Percentiles rank a stretch among this genome's conserved stretches.
These are phyloP conservation scores for Apamea monoglypha DNA, from an alignment of 2,888 invertebrate genomes.

Conservation along the genomic window DNA sequence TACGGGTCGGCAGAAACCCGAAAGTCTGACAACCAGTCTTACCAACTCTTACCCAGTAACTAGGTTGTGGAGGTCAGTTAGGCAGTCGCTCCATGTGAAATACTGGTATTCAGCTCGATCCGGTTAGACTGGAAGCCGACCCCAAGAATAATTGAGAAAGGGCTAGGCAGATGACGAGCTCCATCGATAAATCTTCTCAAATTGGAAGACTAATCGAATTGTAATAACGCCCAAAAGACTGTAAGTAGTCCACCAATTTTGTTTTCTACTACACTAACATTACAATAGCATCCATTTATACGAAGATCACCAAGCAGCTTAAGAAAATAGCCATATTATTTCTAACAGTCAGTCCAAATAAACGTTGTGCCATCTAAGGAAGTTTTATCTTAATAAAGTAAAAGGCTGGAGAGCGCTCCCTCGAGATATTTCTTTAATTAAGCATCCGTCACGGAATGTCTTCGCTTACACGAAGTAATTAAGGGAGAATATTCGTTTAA, in stretches of 20 bases:
- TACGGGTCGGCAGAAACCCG: background rate
- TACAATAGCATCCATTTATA: background rate
- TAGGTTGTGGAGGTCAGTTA: background rate
- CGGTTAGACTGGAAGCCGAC: background rate
- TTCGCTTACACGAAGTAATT: conserved; percentile 42
- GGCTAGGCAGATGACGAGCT: background rate
- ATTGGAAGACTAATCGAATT: too few relatives aligned
- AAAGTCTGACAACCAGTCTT: background rate
- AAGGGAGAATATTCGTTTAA: conserved; percentile 43
- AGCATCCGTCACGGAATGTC: conserved; percentile 53
- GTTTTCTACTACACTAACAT: background rate
- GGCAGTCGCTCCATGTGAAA: background rate
- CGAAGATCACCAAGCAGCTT: background rate
- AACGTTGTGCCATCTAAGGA: conserved; percentile 22
- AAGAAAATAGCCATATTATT: conserved; percentile 38
- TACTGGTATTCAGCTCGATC: background rate
- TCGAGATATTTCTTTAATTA: conserved; percentile 58
- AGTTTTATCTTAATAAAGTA: conserved; percentile 39
- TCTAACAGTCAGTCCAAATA: conserved; percentile 26
- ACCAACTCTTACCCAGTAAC: background rate
- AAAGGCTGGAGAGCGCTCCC: conserved; percentile 28
- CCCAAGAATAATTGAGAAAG: background rate
- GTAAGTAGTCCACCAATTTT: background rate
- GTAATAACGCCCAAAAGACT: background rate
- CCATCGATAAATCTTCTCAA: background rate